A percentile compares a stretch with the other conserved stretches of the same genome.
These are phyloP conservation scores for Smittia aterrima DNA, from an alignment of 2,888 invertebrate species.

Conservation along the genomic window DNA sequence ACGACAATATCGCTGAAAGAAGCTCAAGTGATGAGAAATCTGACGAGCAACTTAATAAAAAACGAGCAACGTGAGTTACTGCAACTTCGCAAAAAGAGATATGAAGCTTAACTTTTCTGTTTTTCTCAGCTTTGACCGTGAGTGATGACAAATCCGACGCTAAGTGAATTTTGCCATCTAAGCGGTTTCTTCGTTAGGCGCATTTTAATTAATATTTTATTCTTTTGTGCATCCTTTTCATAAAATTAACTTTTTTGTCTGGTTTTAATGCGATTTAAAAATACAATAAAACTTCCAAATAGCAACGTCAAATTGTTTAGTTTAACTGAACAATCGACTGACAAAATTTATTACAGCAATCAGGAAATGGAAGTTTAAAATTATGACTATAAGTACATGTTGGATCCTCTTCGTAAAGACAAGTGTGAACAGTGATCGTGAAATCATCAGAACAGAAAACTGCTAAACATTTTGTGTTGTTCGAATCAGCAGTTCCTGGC, in stretches of 20 bases:
- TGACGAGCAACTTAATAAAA: not conserved
- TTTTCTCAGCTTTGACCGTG: not conserved
- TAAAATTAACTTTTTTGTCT: not conserved
- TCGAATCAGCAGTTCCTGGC: conserved; percentile 32
- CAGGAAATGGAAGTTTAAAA: conserved; percentile 22
- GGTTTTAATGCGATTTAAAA: not conserved
- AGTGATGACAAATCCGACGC: not conserved
- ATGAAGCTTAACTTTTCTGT: no score
- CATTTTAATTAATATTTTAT: not conserved
- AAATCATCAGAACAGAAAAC: conserved; percentile 32
- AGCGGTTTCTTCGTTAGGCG: not conserved
- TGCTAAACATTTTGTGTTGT: conserved; percentile 32
- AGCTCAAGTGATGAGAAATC: conserved; percentile 42
- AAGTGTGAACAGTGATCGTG: conserved; percentile 28
- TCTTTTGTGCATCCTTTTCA: not conserved
- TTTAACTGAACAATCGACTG: conserved; percentile 30
- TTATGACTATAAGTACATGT: conserved; percentile 24
- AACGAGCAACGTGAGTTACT: not conserved
- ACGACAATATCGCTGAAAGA: conserved; percentile 46
- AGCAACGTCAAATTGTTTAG: not conserved
- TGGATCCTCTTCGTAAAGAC: conserved; percentile 9
- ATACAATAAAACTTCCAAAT: not conserved
- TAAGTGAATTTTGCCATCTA: not conserved
- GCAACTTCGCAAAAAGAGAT: not conserved
- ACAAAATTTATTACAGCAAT: conserved; percentile 39